A percentile compares a stretch with the other conserved stretches of the same genome.
Conservation (phyloP, 1,140 invertebrate species). For the Trialeurodes vaporariorum region DNA sequence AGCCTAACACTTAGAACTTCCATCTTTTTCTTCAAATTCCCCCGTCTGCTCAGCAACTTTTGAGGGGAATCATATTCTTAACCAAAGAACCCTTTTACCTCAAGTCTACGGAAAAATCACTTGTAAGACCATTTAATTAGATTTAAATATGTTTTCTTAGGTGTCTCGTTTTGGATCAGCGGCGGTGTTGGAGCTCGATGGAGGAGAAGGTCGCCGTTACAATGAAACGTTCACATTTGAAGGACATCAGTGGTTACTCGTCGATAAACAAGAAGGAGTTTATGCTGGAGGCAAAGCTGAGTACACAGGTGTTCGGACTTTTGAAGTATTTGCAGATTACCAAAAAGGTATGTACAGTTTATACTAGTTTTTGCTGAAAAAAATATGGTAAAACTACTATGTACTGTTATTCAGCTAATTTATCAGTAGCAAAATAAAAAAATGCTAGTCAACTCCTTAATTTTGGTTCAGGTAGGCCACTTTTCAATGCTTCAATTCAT, state of each 20-base stretch:
- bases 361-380: background rate
- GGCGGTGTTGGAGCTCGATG: conserved; percentile 86
- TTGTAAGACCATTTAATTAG: conserved; percentile 4
- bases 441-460: too few relatives aligned
- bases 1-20: too few relatives aligned
- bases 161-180: conserved; percentile 75
- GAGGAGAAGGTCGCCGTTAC: conserved; percentile 86
- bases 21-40: too few relatives aligned
- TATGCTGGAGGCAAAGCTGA: conserved; percentile 91
- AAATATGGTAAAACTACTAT: too few relatives aligned
- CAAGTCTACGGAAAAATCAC: background rate
- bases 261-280: conserved; percentile 89
- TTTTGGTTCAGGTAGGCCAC: too few relatives aligned
- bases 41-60: too few relatives aligned
- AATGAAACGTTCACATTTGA: conserved; percentile 87
- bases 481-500: too few relatives aligned
- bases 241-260: conserved; percentile 81
- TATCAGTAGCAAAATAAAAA: too few relatives aligned
- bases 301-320: conserved; percentile 81
- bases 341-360: conserved; percentile 56
- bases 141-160: conserved; percentile 21
- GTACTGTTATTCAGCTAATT: too few relatives aligned
- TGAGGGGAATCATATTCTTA: too few relatives aligned
- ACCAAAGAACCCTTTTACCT: background rate
- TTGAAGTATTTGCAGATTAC: conserved; percentile 90